Evolutionary conservation across 2,113 vertebrate species (phyloP).

Genomic region (Arizona elegans): DNA sequence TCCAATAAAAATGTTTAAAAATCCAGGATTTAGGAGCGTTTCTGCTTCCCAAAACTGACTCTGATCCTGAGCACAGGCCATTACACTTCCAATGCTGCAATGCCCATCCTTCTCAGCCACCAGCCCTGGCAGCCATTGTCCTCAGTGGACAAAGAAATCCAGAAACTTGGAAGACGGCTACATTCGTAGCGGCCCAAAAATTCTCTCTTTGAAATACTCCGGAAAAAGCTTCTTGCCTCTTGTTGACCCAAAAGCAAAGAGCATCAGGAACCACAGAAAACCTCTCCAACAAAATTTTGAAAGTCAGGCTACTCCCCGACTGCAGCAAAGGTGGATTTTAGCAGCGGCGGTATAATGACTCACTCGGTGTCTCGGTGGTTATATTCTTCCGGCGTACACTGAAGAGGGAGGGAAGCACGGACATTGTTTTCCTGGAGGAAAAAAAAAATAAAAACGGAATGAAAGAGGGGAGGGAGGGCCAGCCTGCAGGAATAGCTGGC

Average conservation of each 20-base stretch:
- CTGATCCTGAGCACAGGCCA: rapidly evolving
- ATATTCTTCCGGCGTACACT: conserved; percentile 76
- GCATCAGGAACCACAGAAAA: background rate
- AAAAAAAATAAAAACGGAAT: background rate
- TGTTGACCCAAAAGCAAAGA: background rate
- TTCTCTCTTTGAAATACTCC: background rate
- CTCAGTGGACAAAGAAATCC: background rate
- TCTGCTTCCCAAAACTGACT: background rate
- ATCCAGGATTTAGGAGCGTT: background rate
- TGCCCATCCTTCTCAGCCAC: no score
- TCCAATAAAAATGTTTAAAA: background rate
- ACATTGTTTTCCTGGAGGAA: conserved; percentile 79
- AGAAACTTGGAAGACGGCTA: background rate
- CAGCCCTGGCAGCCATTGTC: background rate
- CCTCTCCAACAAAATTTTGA: background rate
- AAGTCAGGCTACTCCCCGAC: background rate
- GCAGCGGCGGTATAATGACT: conserved; percentile 30
- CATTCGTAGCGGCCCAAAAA: rapidly evolving
- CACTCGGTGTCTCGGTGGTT: conserved; percentile 76
- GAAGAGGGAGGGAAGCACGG: conserved; percentile 78
- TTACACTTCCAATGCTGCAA: background rate
- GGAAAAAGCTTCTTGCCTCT: background rate
- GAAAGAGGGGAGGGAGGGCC: background rate
- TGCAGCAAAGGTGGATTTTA: background rate
- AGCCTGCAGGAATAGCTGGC: background rate